Evolutionary conservation across 2,888 invertebrate species (phyloP).

Genomic region (Deilephila elpenor): DNA sequence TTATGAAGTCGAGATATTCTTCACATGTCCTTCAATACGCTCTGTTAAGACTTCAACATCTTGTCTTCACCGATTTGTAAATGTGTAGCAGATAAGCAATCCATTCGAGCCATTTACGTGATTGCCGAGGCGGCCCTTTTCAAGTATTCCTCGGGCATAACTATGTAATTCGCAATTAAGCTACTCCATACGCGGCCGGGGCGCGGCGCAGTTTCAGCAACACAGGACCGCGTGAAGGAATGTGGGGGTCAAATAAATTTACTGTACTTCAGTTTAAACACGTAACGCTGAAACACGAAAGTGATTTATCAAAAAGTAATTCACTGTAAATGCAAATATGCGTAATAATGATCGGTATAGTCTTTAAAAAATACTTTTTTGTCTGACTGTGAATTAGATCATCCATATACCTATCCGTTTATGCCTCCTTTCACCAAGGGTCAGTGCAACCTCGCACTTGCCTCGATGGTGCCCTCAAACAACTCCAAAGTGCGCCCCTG

Average conservation of each 20-base stretch:
- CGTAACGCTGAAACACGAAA: no score
- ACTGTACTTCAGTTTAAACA: not conserved
- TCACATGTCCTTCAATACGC: no score
- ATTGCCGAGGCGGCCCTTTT: slow-evolving; percentile 7
- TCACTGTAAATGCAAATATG: no score
- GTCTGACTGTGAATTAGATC: no score
- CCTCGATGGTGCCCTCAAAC: not conserved
- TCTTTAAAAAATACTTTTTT: no score
- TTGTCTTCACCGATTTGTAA: not conserved
- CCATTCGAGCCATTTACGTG: not conserved
- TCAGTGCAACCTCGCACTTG: no score
- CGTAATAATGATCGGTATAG: no score
- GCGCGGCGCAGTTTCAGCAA: not conserved
- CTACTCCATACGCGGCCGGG: slow-evolving; percentile 26
- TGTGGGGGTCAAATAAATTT: not conserved
- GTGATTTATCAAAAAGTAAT: no score
- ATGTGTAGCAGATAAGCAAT: not conserved
- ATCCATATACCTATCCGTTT: no score
- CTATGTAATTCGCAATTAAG: slow-evolving; percentile 33
- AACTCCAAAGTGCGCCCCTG: not conserved
- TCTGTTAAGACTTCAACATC: no score
- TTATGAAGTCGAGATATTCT: no score
- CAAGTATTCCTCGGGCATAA: slow-evolving; percentile 29
- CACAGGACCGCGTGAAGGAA: slow-evolving; percentile 5
- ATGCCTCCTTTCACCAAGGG: no score